Evolutionary conservation across 2,113 vertebrate genomes (phyloP), one percentile per base, ranked within the genome.

Genomic region (Apodemus sylvaticus): DNA sequence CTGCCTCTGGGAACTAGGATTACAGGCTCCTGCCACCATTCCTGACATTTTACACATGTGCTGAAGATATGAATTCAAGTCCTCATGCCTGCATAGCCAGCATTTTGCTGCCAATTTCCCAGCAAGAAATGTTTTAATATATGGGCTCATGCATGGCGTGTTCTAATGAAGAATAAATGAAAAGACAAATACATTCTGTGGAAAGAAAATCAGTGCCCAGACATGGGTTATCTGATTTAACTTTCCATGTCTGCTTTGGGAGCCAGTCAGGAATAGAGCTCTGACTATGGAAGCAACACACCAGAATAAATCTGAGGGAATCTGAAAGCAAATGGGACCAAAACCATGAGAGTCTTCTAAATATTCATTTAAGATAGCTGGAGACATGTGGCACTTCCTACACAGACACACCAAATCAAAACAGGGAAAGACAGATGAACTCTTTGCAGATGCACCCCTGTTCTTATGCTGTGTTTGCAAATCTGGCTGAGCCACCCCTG

Each of bases 321-420:
- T 62, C 53, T 60, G 12, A 97, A 89, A 85, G 79, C 58, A n/a
- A 92, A 91, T 42, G 82, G n/a, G 19, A 86, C n/a, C 74, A 76
- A 81, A 76, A 20, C 10, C 68, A 87, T 11, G 13, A 85, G 29
- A 76, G 36, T 55, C 86, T 77, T 78, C 71, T 94, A 89, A 94
- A 77, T 60, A 71, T 31, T 77, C 77, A 81, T 90, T 92, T 96
- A 70, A 86, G 93, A 82, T 83, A 82, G 66, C 70, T 92, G 11
- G 95, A 45, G n/a, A 87, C 71, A 92, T 62, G 9, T 22, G 62
- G 20, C 2, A 68, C 86, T 87, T 36, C 45, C 29, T 36, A 81
- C 31, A 77, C 4, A 95, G 58, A 92, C 5, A 90, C 3, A 26
- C 29, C 53, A 94, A 93, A 53, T 81, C 7, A 78, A 96, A 94